phyloP scores from a whole-genome alignment of 2,113 vertebrate genomes.

The Lampris megalopsis region DNA sequence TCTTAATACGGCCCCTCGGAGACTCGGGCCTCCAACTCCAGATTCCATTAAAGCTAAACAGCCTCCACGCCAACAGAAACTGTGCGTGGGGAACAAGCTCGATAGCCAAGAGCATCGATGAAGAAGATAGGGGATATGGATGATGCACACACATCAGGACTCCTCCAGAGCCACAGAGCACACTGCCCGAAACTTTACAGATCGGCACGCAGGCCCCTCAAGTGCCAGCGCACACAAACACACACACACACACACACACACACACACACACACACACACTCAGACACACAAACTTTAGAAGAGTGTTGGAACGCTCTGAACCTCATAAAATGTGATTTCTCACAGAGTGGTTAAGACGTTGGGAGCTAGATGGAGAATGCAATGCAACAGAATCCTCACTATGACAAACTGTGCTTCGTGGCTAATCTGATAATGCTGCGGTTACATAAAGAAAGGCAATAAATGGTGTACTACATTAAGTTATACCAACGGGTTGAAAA shows the following conservation, averaged over 20 bases:
- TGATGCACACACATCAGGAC: neutral
- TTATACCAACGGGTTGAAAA: conserved; percentile 44
- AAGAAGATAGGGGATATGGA: conserved; percentile 1
- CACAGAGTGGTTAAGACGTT: neutral
- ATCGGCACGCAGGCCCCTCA: neutral
- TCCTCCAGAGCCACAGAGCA: conserved; percentile 20
- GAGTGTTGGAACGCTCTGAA: conserved; percentile 23
- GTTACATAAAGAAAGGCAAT: conserved; percentile 73
- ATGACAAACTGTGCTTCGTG: conserved; percentile 48
- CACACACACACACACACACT: conserved; percentile 17
- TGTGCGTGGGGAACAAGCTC: neutral
- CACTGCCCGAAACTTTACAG: conserved; percentile 18
- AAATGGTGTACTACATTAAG: conserved; percentile 67
- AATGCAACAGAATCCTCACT: conserved; percentile 32
- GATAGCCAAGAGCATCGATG: neutral
- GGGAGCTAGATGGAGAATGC: conserved; percentile 28
- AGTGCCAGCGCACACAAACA: neutral
- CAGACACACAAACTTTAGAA: neutral
- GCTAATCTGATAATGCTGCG: conserved; percentile 63
- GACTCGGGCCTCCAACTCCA: conserved; percentile 8
- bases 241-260: conserved; percentile 14
- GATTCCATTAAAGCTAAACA: conserved; percentile 25
- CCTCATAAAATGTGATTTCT: conserved; percentile 17
- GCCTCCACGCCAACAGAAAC: neutral
- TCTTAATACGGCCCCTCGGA: conserved; percentile 21